These are phyloP conservation scores for Pristionchus entomophagus DNA, from an alignment of 2,888 invertebrate genomes.

Conservation along the genomic window DNA sequence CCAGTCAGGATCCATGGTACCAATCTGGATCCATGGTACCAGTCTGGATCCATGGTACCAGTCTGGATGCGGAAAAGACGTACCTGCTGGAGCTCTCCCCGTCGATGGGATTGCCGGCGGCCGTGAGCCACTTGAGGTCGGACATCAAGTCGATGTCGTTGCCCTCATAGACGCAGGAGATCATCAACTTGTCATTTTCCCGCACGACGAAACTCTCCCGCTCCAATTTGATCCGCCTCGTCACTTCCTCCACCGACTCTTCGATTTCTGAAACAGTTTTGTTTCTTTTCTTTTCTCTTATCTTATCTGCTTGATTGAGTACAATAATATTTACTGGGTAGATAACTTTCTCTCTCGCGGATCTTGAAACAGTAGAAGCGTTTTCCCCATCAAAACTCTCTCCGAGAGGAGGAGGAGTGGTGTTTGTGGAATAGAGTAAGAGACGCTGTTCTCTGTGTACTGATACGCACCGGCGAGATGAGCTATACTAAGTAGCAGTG, in stretches of 20 bases:
- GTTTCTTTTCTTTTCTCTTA: neutral
- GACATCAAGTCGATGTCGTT: constrained; percentile 59
- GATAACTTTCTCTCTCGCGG: neutral
- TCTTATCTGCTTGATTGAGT: too few species aligned
- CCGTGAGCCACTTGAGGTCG: constrained; percentile 66
- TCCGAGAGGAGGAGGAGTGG: neutral
- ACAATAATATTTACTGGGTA: neutral
- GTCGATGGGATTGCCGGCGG: constrained; percentile 63
- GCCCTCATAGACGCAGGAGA: constrained; percentile 62
- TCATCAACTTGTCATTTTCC: constrained; percentile 48
- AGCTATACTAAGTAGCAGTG: too few species aligned
- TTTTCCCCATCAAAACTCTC: constrained; percentile 28
- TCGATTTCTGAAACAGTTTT: neutral
- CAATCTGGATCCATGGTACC: too few species aligned
- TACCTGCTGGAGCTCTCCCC: constrained; percentile 63
- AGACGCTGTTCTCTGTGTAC: constrained; percentile 24
- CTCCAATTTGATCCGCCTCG: constrained; percentile 28
- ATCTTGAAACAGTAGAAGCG: constrained; percentile 34
- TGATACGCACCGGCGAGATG: neutral
- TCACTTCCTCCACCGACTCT: constrained; percentile 8
- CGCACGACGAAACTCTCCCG: constrained; percentile 43
- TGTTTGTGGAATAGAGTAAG: constrained; percentile 31
- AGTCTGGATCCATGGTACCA: too few species aligned
- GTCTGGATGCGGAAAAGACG: too few species aligned
- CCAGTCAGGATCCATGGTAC: too few species aligned